A percentile compares a stretch with the other conserved stretches of the same genome.
Conservation (phyloP, 2,113 vertebrate genomes). For the Pseudorhombus dupliciocellatus region DNA sequence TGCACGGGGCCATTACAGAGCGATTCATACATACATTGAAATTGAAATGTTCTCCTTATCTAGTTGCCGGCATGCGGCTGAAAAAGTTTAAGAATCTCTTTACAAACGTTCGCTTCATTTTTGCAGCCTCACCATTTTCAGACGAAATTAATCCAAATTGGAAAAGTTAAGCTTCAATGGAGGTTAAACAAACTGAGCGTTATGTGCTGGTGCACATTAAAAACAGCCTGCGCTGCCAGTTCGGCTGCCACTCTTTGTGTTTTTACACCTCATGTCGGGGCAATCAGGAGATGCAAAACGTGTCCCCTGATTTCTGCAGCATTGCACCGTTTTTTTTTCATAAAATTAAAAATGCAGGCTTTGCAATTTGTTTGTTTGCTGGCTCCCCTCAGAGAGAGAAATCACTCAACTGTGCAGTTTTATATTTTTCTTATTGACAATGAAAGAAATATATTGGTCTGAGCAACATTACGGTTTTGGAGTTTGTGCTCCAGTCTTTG, state of each 20-base stretch:
- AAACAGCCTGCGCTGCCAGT: constrained; percentile 26
- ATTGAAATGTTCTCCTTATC: constrained; percentile 62
- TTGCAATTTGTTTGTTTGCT: not conserved
- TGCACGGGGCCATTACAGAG: constrained; percentile 38
- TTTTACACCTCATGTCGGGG: constrained; percentile 24
- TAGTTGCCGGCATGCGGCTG: constrained; percentile 42
- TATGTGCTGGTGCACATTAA: constrained; percentile 34
- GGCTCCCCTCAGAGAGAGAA: not conserved
- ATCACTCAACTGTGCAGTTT: not conserved
- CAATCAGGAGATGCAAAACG: not conserved
- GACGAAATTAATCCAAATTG: constrained; percentile 59
- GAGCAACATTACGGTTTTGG: too few relatives aligned
- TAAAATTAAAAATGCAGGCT: too few relatives aligned
- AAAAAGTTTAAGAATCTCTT: constrained; percentile 57
- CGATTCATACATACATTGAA: constrained; percentile 40
- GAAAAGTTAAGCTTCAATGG: constrained; percentile 57
- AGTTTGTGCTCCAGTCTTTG: not conserved
- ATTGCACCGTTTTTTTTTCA: too few relatives aligned
- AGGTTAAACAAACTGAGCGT: constrained; percentile 40
- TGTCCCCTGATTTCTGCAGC: not conserved
- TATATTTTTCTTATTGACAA: too few relatives aligned
- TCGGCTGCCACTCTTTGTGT: constrained; percentile 26
- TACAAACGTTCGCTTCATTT: constrained; percentile 48
- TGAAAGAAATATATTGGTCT: too few relatives aligned
- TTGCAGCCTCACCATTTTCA: constrained; percentile 53